Percentiles rank a stretch among this genome's conserved stretches.
phyloP scores from a whole-genome alignment of 2,113 vertebrate species.

The Chlamydotis undulata region DNA sequence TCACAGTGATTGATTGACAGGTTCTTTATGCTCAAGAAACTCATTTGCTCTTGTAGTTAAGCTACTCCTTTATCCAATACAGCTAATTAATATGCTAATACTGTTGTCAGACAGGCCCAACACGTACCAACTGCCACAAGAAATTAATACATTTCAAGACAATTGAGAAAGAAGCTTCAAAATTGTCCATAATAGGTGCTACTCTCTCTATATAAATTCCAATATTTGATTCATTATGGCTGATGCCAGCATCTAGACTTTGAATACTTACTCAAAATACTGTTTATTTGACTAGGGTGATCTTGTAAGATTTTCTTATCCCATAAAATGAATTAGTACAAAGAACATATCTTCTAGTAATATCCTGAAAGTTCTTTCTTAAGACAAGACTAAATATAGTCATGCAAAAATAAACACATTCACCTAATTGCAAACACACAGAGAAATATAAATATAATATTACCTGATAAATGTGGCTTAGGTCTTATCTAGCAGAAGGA shows the following conservation, averaged over 20 bases:
- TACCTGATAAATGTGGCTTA: not conserved
- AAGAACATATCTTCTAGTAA: not conserved
- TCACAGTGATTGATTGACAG: not conserved
- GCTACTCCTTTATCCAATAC: not conserved
- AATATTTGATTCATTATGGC: not conserved
- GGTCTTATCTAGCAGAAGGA: not conserved
- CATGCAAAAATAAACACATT: not conserved
- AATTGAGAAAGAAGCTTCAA: not conserved
- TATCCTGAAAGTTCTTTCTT: not conserved
- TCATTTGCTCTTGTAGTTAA: not conserved
- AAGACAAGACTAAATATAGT: not conserved
- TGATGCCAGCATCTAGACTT: not conserved
- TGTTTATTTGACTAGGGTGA: not conserved
- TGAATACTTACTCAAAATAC: not conserved
- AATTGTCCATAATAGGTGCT: accelerated
- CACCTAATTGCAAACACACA: not conserved
- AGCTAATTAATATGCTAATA: not conserved
- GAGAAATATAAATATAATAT: not conserved
- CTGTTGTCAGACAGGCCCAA: not conserved
- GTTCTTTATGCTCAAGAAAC: not conserved
- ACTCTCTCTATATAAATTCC: not conserved
- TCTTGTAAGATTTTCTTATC: not conserved
- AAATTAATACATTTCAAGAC: not conserved
- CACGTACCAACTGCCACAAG: not conserved
- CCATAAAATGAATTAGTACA: not conserved